phyloP scores from a whole-genome alignment of 1,140 invertebrate species.

The Drosophila kurseongensis region DNA sequence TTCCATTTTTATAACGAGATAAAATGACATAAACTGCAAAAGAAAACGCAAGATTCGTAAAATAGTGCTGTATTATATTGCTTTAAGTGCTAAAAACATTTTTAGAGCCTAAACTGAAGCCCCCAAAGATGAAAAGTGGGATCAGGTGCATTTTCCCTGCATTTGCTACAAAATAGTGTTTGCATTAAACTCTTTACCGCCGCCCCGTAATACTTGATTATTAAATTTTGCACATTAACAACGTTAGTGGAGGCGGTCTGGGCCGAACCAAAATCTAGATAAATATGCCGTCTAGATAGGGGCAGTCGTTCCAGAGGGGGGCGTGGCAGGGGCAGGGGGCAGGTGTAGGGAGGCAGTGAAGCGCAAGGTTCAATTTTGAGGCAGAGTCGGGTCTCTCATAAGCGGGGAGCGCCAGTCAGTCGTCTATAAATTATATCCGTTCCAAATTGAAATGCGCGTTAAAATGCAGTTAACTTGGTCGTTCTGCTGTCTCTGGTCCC shows the following conservation, averaged over 20 bases:
- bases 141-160: neutral
- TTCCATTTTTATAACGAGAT: too few relatives aligned
- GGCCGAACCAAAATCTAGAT: constrained; percentile 79
- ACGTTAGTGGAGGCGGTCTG: constrained; percentile 36
- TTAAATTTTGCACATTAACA: constrained; percentile 82
- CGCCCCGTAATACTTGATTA: constrained; percentile 73
- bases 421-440: constrained; percentile 85
- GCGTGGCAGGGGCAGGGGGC: neutral
- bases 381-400: constrained; percentile 51
- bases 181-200: constrained; percentile 72
- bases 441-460: constrained; percentile 85
- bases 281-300: constrained; percentile 69
- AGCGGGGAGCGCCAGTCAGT: constrained; percentile 74
- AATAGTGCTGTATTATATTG: too few relatives aligned
- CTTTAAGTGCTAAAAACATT: neutral
- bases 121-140: neutral
- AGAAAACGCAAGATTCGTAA: too few relatives aligned
- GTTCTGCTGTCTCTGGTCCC: constrained; percentile 48
- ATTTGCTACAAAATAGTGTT: constrained; percentile 57
- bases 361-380: constrained; percentile 77
- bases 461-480: constrained; percentile 84
- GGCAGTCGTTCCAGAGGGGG: neutral
- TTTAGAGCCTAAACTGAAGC: neutral
- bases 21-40: too few relatives aligned
- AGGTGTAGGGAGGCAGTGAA: constrained; percentile 50